Evolutionary conservation across 2,113 vertebrate species (phyloP).

Genomic region (Callionymus lyra): DNA sequence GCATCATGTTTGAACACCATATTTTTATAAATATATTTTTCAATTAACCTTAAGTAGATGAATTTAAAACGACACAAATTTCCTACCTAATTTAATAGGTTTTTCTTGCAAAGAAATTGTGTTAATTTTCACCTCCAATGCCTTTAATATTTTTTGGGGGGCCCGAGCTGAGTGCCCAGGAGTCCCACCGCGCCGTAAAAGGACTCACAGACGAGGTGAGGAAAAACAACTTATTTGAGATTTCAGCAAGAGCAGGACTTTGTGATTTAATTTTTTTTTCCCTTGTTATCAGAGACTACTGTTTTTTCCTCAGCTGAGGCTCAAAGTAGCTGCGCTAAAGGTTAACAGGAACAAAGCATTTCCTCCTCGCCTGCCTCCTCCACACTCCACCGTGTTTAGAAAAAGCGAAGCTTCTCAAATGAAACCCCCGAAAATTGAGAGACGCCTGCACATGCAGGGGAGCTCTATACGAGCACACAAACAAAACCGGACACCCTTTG

Average conservation of each 20-base stretch:
- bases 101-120: too few relatives aligned
- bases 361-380: slow-evolving; percentile 10
- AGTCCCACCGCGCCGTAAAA: slow-evolving; percentile 35
- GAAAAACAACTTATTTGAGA: slow-evolving; percentile 41
- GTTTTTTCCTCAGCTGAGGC: slow-evolving; percentile 42
- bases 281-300: slow-evolving; percentile 50
- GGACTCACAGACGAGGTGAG: slow-evolving; percentile 7
- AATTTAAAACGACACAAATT: too few relatives aligned
- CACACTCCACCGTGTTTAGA: slow-evolving; percentile 3
- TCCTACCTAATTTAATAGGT: too few relatives aligned
- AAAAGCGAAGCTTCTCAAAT: slow-evolving; percentile 31
- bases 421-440: slow-evolving; percentile 22
- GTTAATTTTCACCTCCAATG: slow-evolving; percentile 30
- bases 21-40: too few relatives aligned
- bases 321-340: slow-evolving; percentile 47
- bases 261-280: slow-evolving; percentile 39
- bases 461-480: slow-evolving; percentile 18
- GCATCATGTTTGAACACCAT: too few relatives aligned
- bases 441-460: slow-evolving; percentile 14
- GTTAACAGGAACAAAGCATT: slow-evolving; percentile 46
- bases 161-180: slow-evolving; percentile 29
- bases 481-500: slow-evolving; percentile 11
- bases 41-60: too few relatives aligned
- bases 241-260: slow-evolving; percentile 31
- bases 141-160: slow-evolving; percentile 36